These are phyloP conservation scores for Sycobia sp. DNA, from an alignment of 1,140 invertebrate genomes.

Conservation along the genomic window DNA sequence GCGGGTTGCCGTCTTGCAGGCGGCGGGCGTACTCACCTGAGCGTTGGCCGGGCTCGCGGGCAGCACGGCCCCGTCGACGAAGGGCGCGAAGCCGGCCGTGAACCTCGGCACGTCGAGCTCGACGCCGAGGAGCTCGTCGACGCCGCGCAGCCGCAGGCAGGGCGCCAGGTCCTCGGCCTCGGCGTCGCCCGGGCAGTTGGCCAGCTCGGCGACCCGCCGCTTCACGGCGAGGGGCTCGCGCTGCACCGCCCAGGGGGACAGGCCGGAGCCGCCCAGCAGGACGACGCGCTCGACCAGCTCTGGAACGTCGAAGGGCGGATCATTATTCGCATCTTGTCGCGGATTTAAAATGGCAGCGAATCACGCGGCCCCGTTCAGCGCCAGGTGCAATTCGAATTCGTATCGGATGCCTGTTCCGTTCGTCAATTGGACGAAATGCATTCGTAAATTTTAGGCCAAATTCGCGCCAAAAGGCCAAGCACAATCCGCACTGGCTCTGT, in stretches of 20 bases:
- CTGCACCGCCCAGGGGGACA: conserved; percentile 93
- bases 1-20: no score
- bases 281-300: conserved; percentile 90
- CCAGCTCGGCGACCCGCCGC: conserved; percentile 77
- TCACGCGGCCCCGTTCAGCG: no score
- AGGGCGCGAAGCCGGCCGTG: conserved; percentile 86
- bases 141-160: conserved; percentile 76
- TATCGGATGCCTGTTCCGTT: no score
- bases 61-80: conserved; percentile 83
- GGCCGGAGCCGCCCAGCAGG: conserved; percentile 90
- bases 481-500: no score
- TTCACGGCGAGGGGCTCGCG: conserved; percentile 82
- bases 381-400: no score
- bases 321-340: not conserved
- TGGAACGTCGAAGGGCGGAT: conserved; percentile 50
- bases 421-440: no score
- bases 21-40: no score
- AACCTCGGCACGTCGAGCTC: conserved; percentile 79
- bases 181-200: conserved; percentile 77
- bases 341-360: no score
- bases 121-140: conserved; percentile 74
- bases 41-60: conserved; percentile 40
- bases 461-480: no score
- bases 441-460: no score
- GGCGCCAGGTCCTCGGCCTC: conserved; percentile 80